Conservation (phyloP, 1,140 invertebrate species). For the Elymnias hypermnestra region DNA sequence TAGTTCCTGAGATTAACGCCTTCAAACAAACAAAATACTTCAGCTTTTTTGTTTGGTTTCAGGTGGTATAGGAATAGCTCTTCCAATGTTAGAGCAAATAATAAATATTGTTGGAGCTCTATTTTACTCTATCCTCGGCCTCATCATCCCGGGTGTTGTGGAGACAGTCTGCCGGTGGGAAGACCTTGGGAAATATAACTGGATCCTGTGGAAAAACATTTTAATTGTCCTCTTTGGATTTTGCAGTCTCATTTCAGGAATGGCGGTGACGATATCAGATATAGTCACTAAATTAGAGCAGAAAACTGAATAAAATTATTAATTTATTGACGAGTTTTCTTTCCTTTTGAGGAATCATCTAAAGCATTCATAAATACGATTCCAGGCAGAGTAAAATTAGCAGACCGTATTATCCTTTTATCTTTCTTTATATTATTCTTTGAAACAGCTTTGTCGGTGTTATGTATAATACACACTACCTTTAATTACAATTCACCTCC, state of each 20-base stretch:
- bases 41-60: too few relatives aligned
- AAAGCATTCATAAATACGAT: too few relatives aligned
- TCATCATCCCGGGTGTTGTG: constrained; percentile 89
- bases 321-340: neutral
- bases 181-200: constrained; percentile 78
- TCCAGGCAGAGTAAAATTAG: too few relatives aligned
- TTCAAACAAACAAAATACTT: too few relatives aligned
- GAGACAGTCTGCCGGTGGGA: constrained; percentile 85
- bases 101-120: constrained; percentile 94
- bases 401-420: too few relatives aligned
- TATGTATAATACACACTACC: too few relatives aligned
- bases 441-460: too few relatives aligned
- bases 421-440: too few relatives aligned
- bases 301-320: constrained; percentile 8
- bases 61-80: constrained; percentile 84
- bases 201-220: constrained; percentile 82
- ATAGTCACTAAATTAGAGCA: constrained; percentile 33
- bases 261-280: constrained; percentile 48
- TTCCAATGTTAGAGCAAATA: constrained; percentile 90
- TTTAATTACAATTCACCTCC: too few relatives aligned
- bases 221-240: constrained; percentile 78
- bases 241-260: constrained; percentile 80
- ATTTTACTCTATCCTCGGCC: constrained; percentile 89
- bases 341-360: neutral
- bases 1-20: too few relatives aligned